Evolutionary conservation across 2,113 vertebrate genomes (phyloP), one percentile per base, ranked within the genome.

Genomic region (western clawed frog (Xenopus tropicalis)): DNA sequence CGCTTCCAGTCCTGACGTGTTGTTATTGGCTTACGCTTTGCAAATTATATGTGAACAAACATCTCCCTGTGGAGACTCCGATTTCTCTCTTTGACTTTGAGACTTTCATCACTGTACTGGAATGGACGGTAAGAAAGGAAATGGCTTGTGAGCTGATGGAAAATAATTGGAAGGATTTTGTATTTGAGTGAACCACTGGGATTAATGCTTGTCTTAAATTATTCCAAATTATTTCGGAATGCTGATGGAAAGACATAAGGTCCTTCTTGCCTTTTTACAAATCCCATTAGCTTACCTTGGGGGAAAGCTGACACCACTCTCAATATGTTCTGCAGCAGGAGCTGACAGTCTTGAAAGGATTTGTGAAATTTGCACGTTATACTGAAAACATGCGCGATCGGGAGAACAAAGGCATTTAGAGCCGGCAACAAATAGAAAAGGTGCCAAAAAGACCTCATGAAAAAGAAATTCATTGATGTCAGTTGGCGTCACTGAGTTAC

Each of bases 21-120:
- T 44, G 42, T 66, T 73, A 58, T 52, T 43, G 57, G n/a, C 42
- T 63, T 71, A 63, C 52, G 46, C 48, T 56, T 73, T 66, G 51
- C 71, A 72, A 65, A 72, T 72, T 42, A 57, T 57, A 72, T 58
- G 14, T 71, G 61, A 72, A 72, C 61, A 72, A 72, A 73, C 66
- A 66, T 24, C 14, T 66, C 71, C 52, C 62, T 22, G 19, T 44
- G 37, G 62, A 42, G 16, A 46, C 11, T 52, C 57, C 51, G 14
- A n/a, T 23, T 73, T 66, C 71, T 66, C 52, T 46, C 52, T 66
- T 17, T 59, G 23, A 66, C 63, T 66, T 73, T 58, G 63, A 66
- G 46, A 58, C 62, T 65, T 73, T 66, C 71, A 73, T 22, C 61
- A 46, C 62, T 24, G 57, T 24, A 58, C 11, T 58, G 25, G 29